Evolutionary conservation across 2,113 vertebrate genomes (phyloP), one percentile per base, ranked within the genome.

Genomic region (Neogale vison): DNA sequence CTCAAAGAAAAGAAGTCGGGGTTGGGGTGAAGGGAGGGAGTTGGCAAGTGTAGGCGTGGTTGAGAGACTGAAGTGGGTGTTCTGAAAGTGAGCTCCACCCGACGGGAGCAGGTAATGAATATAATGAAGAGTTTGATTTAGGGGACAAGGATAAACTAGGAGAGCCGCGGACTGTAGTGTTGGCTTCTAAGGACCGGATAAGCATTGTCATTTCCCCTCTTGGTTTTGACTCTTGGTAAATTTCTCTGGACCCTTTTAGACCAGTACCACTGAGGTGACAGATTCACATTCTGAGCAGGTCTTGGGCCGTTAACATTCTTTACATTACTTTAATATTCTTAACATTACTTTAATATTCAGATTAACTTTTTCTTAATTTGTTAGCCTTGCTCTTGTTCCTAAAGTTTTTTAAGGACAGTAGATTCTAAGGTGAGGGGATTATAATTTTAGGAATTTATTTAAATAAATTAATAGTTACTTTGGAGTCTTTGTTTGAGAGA

Each of bases 361-460:
- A 31, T 91, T 85, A 18, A 45, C 18, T 81, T 95, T 92, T 47
- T 76, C 55, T 96, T 89, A 61, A 77, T 67, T 93, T 92, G 17
- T 77, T 88, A 84, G n/a, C 15, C 18, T 88, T 89, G 29, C 36
- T 83, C 1, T 24, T 95, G 2, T 81, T 90, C 15, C 12, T 85
- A 74, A 90, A 52, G 2, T 85, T 81, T 87, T 55, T 55, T 55
- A 69, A n/a, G 45, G 23, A 76, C 18, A 15, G 11, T 17, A 77
- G 74, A 34, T 45, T 45, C 42, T 76, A 91, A 55, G 63, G n/a
- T 31, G 67, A 34, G 26, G n/a, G 5, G n/a, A 59, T 45, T 72
- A 20, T 6, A 47, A 69, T 87, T 88, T 76, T 85, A 47, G 69
- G 11, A 57, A 50, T 96, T 92, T 93, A 69, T 97, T 97, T 34